Base-by-base conservation (phyloP, 92 coral and sea anemone genomes). In the Zoanthus sociatus region DNA sequence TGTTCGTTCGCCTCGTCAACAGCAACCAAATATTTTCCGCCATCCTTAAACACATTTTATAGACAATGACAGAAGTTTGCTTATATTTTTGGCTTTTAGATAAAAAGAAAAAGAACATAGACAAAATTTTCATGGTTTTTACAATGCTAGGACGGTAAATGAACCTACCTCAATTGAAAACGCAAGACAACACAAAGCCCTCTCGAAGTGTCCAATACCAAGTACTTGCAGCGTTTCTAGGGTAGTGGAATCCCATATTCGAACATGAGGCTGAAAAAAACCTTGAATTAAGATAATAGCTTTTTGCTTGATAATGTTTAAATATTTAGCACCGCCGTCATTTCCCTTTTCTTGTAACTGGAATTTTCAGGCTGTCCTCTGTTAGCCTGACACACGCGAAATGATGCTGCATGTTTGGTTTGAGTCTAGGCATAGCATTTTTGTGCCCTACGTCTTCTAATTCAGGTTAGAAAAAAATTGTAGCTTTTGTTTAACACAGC, bases 1-100 rank as follows among this genome's bases (percentile, higher is more conserved):
- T 94, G 96, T 18, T 94, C 96, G 54, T 94, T 94, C 4, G 93
- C 94, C 60, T 92, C 96, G 67, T 94, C 96, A 0, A 94, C 94
- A 56, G 88, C 94, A 7, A 94, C 82, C 76, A 94, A 81, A 79
- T 92, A 92, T 11, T 86, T 90, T 30, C 96, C 96, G 37, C 72
- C 81, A 64, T 94, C 96, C 96, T 94, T 78, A 69, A 30, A 69
- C 9, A 13, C 16, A 26, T 31, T 69, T 8, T 14, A 69, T 30
- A 30, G 10, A 4, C 9, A 15, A 21, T 30, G 1, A 3, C 20
- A 21, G 16, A 17, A 10, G 47, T 21, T 14, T 6, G 18, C 26
- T 0, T 26, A 26, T 26, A 26, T 26, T 26, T 21, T 30, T 76
- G 21, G 21, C 26, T 20, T 63, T n/a, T 63, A 17, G 7, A 1